Base-by-base conservation (phyloP, 2,888 invertebrate species). In the Eupithecia tripunctaria region DNA sequence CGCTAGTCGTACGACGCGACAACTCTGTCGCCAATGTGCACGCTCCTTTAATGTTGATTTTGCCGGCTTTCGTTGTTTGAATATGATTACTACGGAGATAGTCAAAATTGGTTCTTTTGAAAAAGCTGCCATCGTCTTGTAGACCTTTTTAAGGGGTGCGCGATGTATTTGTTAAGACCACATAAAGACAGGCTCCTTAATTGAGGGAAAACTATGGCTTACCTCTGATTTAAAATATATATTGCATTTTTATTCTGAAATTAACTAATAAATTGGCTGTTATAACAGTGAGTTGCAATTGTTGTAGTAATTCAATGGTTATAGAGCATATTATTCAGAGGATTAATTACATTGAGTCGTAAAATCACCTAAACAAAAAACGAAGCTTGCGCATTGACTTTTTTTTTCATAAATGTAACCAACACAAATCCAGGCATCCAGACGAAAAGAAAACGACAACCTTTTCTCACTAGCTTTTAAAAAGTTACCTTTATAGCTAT, bases 11-110 rank as follows among this genome's bases (percentile, higher is more conserved):
- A 36, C 73, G 83, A 78, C 85, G 84, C 84, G 82, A 83, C 84
- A 74, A 72, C 71, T 60, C 47, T 80, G 84, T 81, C 86, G 85
- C 86, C 83, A 82, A 80, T 76, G 43, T 72, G 69, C 67, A 77
- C 70, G 66, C 67, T 56, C 43, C 69, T 75, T 76, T 66, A 51
- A 21, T 15, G 60, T 27, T 60, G 60, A 62, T 43, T 68, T 62
- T 29, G 38, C 36, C 56, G 56, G 18, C n/a, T 41, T 0, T 60
- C 10, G 18, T 36, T 38, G 21, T 63, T 63, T 63, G 36, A 36
- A 63, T 64, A 64, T 64, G 64, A 64, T 60, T 60, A 64, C 64
- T 38, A 25, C 0, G 6, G 32, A 63, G 64, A 32, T 32, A 63
- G 62, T 3, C 12, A 62, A 32, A 62, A 62, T 18, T 18, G 32